These are phyloP conservation scores for Plestiodon gilberti DNA, from an alignment of 2,113 vertebrate genomes.

Conservation along the genomic window DNA sequence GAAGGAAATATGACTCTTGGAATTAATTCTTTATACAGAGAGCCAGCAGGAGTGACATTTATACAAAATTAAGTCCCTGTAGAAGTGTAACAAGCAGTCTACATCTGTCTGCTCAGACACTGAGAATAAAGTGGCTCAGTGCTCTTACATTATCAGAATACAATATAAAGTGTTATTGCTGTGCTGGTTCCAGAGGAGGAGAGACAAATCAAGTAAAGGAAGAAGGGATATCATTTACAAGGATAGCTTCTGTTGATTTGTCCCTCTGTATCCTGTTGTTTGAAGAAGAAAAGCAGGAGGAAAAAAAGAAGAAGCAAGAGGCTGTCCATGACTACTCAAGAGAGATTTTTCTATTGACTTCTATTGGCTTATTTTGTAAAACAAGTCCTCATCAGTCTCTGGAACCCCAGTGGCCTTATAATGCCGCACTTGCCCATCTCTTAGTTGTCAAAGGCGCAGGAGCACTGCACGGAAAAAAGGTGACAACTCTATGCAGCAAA, in stretches of 20 bases:
- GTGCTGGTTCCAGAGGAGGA: slow-evolving; percentile 26
- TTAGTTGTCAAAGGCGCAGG: neutral
- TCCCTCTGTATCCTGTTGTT: neutral
- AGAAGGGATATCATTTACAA: neutral
- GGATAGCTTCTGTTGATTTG: slow-evolving; percentile 1
- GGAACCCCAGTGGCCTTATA: slow-evolving; percentile 14
- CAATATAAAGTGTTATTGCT: slow-evolving; percentile 54
- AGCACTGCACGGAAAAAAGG: neutral
- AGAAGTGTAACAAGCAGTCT: slow-evolving; percentile 66
- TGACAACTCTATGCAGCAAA: slow-evolving; percentile 20
- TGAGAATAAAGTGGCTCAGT: slow-evolving; percentile 72
- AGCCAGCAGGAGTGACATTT: slow-evolving; percentile 76
- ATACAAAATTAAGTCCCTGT: slow-evolving; percentile 72
- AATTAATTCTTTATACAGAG: slow-evolving; percentile 80
- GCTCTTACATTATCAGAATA: slow-evolving; percentile 70
- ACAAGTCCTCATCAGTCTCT: slow-evolving; percentile 65
- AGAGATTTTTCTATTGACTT: neutral
- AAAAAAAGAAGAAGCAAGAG: neutral
- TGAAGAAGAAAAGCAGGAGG: slow-evolving; percentile 58
- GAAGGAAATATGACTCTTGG: slow-evolving; percentile 77
- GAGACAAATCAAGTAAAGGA: slow-evolving; percentile 20
- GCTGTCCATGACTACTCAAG: neutral
- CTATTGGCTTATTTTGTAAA: slow-evolving; percentile 64
- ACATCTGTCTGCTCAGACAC: slow-evolving; percentile 74
- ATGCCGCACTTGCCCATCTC: neutral